Percentiles rank a stretch among this genome's conserved stretches.
Conservation (phyloP, 1,140 invertebrate genomes). For the Babylonia areolata region DNA sequence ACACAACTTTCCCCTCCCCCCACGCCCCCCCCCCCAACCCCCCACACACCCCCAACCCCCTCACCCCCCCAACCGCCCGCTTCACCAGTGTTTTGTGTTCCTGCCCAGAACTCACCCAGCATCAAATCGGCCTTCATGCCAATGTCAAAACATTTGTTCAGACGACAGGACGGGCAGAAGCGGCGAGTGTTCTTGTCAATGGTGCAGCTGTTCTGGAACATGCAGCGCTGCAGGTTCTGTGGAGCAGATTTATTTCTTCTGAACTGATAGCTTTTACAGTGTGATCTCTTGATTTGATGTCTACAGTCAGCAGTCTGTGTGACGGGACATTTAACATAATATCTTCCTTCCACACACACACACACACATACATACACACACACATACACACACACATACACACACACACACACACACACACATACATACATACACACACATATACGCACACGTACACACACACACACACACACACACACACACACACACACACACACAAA, state of each 20-base stretch:
- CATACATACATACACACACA: constrained; percentile 25
- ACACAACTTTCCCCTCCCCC: too few species aligned
- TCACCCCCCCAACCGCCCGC: too few species aligned
- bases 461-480: neutral
- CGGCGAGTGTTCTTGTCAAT: constrained; percentile 93
- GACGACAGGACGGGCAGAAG: constrained; percentile 96
- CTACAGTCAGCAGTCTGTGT: too few species aligned
- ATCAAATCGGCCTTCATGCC: constrained; percentile 99
- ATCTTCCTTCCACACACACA: neutral
- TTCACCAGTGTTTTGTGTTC: neutral
- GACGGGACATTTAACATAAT: neutral
- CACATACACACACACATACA: constrained; percentile 19
- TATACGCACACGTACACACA: neutral
- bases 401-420: constrained; percentile 28
- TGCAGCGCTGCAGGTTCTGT: constrained; percentile 77
- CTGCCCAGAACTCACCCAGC: constrained; percentile 59
- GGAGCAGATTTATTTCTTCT: neutral
- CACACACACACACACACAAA: neutral
- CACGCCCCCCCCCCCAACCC: too few species aligned
- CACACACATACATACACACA: neutral
- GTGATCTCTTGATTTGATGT: neutral
- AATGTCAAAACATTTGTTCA: constrained; percentile 92
- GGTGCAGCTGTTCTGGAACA: constrained; percentile 92
- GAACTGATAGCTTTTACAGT: neutral
- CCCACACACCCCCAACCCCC: too few species aligned